A percentile compares a stretch with the other conserved stretches of the same genome.
phyloP scores from a whole-genome alignment of 2,888 invertebrate genomes.

The Drosophila lutescens region DNA sequence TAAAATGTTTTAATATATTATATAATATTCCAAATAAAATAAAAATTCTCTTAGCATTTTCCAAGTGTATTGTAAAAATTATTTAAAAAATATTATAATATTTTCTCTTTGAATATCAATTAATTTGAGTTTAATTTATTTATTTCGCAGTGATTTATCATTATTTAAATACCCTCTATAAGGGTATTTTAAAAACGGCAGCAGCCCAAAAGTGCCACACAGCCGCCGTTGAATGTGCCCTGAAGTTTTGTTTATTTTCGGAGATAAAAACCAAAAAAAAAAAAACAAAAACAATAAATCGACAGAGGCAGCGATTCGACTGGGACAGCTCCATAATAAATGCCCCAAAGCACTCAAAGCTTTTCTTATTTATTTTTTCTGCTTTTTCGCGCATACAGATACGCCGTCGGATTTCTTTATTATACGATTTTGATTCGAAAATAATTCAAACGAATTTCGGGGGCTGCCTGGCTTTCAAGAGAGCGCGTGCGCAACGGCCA shows the following conservation, averaged over 20 bases:
- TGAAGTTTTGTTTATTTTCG: slow-evolving; percentile 59
- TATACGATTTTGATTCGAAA: slow-evolving; percentile 49
- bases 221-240: slow-evolving; percentile 44
- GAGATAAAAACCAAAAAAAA: slow-evolving; percentile 44
- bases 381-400: slow-evolving; percentile 37
- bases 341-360: slow-evolving; percentile 54
- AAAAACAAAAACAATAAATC: slow-evolving; percentile 42
- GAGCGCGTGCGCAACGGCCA: slow-evolving; percentile 43
- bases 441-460: slow-evolving; percentile 43
- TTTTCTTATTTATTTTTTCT: slow-evolving; percentile 54
- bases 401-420: slow-evolving; percentile 42
- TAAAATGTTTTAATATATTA: too few relatives aligned
- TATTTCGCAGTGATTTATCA: too few relatives aligned
- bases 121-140: too few relatives aligned
- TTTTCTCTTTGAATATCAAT: too few relatives aligned
- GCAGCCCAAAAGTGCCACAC: slow-evolving; percentile 51
- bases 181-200: slow-evolving; percentile 40
- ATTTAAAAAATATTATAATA: too few relatives aligned
- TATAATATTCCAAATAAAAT: too few relatives aligned
- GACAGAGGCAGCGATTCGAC: slow-evolving; percentile 43
- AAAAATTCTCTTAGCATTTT: too few relatives aligned
- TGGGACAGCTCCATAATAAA: slow-evolving; percentile 52
- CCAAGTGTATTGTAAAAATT: too few relatives aligned
- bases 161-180: not conserved
- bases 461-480: not conserved